Percentiles rank a stretch among this genome's conserved stretches.
phyloP scores from a whole-genome alignment of 2,888 invertebrate species.

The Steromphala cineraria region DNA sequence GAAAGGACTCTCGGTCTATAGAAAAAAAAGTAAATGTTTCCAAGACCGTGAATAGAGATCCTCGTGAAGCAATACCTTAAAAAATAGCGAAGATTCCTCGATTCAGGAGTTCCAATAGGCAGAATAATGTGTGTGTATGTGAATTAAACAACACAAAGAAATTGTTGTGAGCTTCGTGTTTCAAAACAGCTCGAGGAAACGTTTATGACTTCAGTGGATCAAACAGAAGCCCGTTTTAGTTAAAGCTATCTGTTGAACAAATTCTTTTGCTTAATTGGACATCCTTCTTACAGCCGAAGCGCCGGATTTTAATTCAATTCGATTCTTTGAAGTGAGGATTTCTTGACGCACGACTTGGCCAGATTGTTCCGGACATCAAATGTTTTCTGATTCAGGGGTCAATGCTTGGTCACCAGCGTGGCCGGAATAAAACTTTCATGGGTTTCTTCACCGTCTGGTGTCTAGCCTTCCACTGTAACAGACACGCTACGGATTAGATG shows the following conservation, averaged over 20 bases:
- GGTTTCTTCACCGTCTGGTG: no score
- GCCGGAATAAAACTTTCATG: background rate
- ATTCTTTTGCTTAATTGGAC: background rate
- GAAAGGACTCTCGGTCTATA: background rate
- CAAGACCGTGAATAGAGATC: background rate
- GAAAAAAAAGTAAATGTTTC: background rate
- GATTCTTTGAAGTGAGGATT: background rate
- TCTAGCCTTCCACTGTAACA: background rate
- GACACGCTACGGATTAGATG: background rate
- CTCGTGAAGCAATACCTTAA: background rate
- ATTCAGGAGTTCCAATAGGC: background rate
- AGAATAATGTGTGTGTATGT: constrained; percentile 1
- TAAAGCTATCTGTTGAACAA: background rate
- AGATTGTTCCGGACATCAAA: background rate
- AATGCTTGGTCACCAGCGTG: background rate
- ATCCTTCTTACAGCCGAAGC: background rate
- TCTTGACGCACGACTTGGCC: background rate
- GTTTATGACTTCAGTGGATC: background rate
- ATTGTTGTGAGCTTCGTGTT: background rate
- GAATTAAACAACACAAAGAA: background rate
- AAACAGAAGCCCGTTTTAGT: background rate
- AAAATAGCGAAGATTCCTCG: background rate
- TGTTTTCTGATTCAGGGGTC: background rate
- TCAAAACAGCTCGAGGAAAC: background rate
- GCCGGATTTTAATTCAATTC: background rate